A percentile compares a stretch with the other conserved stretches of the same genome.
Evolutionary conservation across 2,888 invertebrate species (phyloP).

Genomic region (Morpho achilles): DNA sequence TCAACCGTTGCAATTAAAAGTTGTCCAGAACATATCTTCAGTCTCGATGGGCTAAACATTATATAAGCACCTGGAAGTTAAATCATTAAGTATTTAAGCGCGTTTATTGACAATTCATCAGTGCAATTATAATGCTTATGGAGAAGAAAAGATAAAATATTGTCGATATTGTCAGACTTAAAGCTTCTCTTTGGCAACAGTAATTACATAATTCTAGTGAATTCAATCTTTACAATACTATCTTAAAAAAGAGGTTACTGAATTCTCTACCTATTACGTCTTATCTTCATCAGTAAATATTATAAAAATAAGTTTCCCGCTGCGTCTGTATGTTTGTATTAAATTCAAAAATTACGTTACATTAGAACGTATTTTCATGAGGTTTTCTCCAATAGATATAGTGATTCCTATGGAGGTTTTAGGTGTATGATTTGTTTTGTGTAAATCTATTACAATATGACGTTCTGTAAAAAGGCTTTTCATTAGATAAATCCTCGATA

Average conservation of each 20-base stretch:
- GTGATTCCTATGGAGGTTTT: no score
- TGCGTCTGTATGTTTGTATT: neutral
- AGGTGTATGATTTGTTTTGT: no score
- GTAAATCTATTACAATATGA: no score
- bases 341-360: neutral
- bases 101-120: conserved; percentile 9
- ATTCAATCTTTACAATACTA: conserved; percentile 1
- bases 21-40: conserved; percentile 4
- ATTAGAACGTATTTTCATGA: neutral
- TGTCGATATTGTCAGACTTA: neutral
- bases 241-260: no score
- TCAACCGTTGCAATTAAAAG: neutral
- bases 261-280: conserved; percentile 6
- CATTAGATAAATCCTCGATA: no score
- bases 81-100: neutral
- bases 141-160: conserved; percentile 1
- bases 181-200: conserved; percentile 5
- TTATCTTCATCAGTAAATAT: conserved; percentile 3
- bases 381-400: neutral
- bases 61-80: conserved; percentile 8
- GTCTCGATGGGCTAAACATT: neutral
- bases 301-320: neutral
- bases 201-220: conserved; percentile 4
- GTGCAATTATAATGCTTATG: conserved; percentile 2
- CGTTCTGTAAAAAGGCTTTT: no score